Percentiles rank a stretch among this genome's conserved stretches.
phyloP scores from a whole-genome alignment of 37 sponge, comb jelly and placozoan genomes.

The Hexactinellida sp. region DNA sequence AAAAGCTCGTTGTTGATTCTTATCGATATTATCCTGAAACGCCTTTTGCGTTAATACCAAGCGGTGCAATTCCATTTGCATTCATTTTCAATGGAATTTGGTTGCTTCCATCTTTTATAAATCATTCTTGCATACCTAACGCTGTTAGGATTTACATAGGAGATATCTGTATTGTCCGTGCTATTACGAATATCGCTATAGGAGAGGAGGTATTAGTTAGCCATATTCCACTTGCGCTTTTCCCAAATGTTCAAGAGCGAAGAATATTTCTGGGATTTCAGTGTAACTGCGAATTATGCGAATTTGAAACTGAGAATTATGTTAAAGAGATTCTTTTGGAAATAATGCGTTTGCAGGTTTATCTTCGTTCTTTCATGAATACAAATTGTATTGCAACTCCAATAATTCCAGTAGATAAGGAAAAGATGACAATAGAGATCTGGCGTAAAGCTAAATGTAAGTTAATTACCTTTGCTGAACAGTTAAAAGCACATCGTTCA shows the following conservation, averaged over 20 bases:
- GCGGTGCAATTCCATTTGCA: too few species aligned
- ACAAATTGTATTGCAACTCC: too few species aligned
- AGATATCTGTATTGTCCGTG: background rate
- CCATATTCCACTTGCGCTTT: background rate
- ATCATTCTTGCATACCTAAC: background rate
- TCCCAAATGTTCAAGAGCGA: background rate
- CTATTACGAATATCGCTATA: background rate
- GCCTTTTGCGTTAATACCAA: too few species aligned
- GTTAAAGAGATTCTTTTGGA: background rate
- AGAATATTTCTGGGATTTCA: background rate
- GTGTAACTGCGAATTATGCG: background rate
- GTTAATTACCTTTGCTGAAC: too few species aligned
- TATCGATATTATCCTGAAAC: too few species aligned
- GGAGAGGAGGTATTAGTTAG: background rate
- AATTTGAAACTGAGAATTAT: background rate
- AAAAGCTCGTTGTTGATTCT: too few species aligned
- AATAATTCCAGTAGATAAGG: too few species aligned
- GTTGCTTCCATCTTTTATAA: background rate
- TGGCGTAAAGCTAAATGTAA: too few species aligned
- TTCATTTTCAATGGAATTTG: too few species aligned
- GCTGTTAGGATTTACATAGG: background rate
- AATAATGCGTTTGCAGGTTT: background rate
- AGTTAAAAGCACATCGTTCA: too few species aligned
- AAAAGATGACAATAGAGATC: too few species aligned
- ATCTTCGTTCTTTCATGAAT: background rate